Conservation (phyloP, 2,797 vertebrate genomes). For the Cossypha niveicapilla region DNA sequence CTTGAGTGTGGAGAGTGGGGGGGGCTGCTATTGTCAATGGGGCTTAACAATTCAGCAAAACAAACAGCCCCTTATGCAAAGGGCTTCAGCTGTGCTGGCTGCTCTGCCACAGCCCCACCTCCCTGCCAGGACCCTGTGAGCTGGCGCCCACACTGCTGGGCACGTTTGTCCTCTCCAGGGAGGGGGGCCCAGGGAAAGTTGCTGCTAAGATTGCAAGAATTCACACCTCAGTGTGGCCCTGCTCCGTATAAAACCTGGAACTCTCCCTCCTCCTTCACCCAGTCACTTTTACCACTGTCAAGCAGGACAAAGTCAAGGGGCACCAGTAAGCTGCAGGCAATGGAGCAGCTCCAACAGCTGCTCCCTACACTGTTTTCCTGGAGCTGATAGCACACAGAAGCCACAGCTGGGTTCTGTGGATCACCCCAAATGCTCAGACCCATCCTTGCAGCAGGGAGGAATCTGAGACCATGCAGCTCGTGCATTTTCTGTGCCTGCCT, state of each 20-base stretch:
- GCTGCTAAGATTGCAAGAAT: not conserved
- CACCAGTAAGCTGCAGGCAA: not conserved
- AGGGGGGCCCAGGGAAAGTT: not conserved
- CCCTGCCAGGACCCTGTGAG: not conserved
- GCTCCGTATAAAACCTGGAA: not conserved
- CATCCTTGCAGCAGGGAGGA: not conserved
- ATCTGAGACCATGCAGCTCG: rapidly evolving
- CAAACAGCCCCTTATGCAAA: slow-evolving; percentile 52
- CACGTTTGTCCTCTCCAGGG: not conserved
- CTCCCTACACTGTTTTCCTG: not conserved
- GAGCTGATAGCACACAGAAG: not conserved
- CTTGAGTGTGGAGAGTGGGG: not conserved
- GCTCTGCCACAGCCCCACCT: not conserved
- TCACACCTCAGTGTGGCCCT: not conserved
- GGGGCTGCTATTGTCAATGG: slow-evolving; percentile 3
- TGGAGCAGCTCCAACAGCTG: not conserved
- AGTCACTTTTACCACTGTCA: not conserved
- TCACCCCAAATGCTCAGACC: not conserved
- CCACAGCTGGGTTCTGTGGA: not conserved
- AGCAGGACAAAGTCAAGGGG: rapidly evolving
- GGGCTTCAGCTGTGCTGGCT: slow-evolving; percentile 37
- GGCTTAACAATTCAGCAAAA: slow-evolving; percentile 26
- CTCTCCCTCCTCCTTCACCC: not conserved
- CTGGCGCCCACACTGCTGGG: not conserved
- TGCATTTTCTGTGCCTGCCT: not conserved